phyloP scores from a whole-genome alignment of 2,888 invertebrate genomes.

The Ochlodes sylvanus region DNA sequence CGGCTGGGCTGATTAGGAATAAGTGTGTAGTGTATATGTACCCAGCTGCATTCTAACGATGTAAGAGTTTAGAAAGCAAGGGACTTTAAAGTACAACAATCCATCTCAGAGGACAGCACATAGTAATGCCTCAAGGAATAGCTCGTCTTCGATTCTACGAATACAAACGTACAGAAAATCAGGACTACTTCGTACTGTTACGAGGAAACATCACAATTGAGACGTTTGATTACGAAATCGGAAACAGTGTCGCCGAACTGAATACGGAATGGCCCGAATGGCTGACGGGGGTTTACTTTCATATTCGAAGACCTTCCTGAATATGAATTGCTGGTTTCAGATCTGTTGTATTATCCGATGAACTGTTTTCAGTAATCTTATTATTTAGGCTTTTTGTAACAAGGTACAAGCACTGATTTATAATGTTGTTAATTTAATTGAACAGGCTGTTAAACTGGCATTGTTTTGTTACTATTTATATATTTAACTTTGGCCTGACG shows the following conservation, averaged over 20 bases:
- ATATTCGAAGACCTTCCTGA: conserved; percentile 29
- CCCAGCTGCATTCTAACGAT: too few species aligned
- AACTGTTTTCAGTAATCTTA: conserved; percentile 14
- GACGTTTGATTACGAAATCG: conserved; percentile 53
- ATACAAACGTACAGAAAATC: background rate
- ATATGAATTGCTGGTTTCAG: conserved; percentile 31
- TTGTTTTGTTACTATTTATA: too few species aligned
- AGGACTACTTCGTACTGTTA: conserved; percentile 27
- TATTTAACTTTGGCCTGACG: too few species aligned
- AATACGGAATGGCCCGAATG: conserved; percentile 43
- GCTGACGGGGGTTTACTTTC: conserved; percentile 41
- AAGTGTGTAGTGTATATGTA: too few species aligned
- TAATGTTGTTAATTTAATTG: background rate
- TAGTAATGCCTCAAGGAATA: too few species aligned
- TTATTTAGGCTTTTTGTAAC: background rate
- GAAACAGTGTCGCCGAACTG: conserved; percentile 43
- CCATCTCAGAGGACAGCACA: too few species aligned
- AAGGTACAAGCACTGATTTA: background rate
- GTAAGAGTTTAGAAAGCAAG: too few species aligned
- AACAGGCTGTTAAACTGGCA: background rate
- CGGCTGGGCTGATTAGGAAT: too few species aligned
- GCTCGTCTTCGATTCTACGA: too few species aligned
- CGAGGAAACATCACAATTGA: conserved; percentile 44
- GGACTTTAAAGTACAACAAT: too few species aligned
- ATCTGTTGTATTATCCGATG: conserved; percentile 25